Evolutionary conservation across 35 echinoderm and acorn worm genomes (phyloP).

Genomic region (Hemicentrotus pulcherrimus): DNA sequence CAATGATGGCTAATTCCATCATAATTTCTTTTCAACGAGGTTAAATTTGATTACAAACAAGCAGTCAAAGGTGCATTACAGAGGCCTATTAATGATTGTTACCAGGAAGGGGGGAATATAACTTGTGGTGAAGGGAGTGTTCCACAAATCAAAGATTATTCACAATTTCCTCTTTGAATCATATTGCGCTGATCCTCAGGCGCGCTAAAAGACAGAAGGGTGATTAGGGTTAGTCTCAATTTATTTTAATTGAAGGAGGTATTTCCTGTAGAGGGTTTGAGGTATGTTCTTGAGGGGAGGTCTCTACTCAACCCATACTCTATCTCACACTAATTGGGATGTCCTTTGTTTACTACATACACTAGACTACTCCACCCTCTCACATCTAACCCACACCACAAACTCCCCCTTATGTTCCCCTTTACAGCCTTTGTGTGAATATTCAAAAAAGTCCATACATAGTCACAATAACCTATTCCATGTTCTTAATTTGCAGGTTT

Average conservation of each 20-base stretch:
- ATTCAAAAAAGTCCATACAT: no score
- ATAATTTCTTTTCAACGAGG: neutral
- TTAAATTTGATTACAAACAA: neutral
- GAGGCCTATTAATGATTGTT: neutral
- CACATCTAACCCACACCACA: neutral
- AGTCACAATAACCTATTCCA: no score
- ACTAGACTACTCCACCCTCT: neutral
- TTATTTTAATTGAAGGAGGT: slow-evolving; percentile 4
- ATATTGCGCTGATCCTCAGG: neutral
- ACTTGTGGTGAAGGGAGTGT: neutral
- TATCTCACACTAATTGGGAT: neutral
- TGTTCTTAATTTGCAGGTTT: no score
- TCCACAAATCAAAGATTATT: neutral
- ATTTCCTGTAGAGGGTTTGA: neutral
- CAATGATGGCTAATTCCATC: neutral
- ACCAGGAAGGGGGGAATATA: neutral
- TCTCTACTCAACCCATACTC: neutral
- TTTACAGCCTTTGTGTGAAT: neutral
- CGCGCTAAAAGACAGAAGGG: neutral
- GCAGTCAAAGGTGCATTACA: neutral
- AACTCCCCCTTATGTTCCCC: neutral
- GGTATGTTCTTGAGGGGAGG: neutral
- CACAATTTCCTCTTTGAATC: slow-evolving; percentile 3
- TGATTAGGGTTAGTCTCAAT: neutral
- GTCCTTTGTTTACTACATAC: slow-evolving; percentile 2